Base-by-base conservation (phyloP, 2,797 vertebrate genomes). In the Tolypeutes matacus region DNA sequence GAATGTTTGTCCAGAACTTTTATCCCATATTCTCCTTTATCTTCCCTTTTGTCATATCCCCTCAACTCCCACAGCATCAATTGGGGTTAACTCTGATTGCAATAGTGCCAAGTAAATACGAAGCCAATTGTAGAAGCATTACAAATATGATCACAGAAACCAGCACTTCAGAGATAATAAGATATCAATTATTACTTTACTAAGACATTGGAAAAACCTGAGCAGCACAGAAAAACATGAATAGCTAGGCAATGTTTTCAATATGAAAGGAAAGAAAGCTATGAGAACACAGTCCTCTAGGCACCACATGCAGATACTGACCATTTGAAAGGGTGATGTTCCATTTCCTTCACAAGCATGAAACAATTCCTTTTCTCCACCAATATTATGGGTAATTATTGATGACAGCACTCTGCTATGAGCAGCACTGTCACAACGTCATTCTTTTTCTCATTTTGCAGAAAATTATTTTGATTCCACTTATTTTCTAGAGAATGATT, bases 151-250 rank as follows among this genome's bases (percentile, higher is more conserved):
- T 91, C 65, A 86, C 31, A 94, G 46, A 97, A 92, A 1, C 15
- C 95, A 88, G 91, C n/a, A 67, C 53, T 96, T 39, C 1, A 84
- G 69, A 89, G 46, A 96, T 1, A 94, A 78, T 46, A 84, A 97
- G 97, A 23, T 75, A 94, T 96, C 97, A 96, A 96, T 70, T 89
- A 31, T 14, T 95, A 87, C 12, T 84, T 25, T 94, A 27, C 46
- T 86, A 94, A 89, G 53, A 93, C 36, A 49, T 64, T 94, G 31
- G 39, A 90, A 76, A 87, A 93, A 92, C 73, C 73, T 82, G 72
- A 84, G 64, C 23, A 56, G 77, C 89, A 46, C 14, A 83, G 14
- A 73, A 10, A 87, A 95, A 46, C 89, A 56, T 60, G 93, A 56
- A 62, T 96, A 95, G 70, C 15, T 53, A 95, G 18, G 58, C 60